Base-by-base conservation (phyloP, 1,140 invertebrate species). In the Panulirus ornatus region DNA sequence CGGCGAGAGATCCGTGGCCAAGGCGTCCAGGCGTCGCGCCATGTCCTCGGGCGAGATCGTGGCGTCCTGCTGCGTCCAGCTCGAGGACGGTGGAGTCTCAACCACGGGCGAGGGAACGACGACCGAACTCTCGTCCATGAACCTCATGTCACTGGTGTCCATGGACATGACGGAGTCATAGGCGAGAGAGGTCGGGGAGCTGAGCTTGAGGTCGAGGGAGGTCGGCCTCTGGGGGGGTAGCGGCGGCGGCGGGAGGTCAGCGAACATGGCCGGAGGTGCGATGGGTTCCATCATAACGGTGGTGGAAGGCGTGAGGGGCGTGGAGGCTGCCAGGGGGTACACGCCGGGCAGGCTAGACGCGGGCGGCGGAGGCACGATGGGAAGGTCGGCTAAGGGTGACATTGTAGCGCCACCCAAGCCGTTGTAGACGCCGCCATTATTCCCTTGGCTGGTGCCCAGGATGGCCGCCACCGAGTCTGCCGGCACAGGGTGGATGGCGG, bases 111-210 rank as follows among this genome's bases (percentile, higher is more conserved):
- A 87, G 30, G 92, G 86, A 42, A 90, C 95, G 58, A 95, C 94
- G n/a, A 97, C 95, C 8, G 97, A 98, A 93, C 97, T 98, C 93
- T 98, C 97, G 93, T 98, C 97, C 97, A 98, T 98, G 93, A 95
- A 98, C 27, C 96, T 95, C 54, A 98, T 94, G 94, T 98, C 97
- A 19, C 96, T 96, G 73, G 96, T 96, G 93, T 97, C 97, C 92
- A 97, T 58, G 0, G 85, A 75, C 1, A 84, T 58, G 30, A 90
- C 89, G 0, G 87, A 78, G 71, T 92, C 91, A 27, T 58, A 76
- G 0, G 70, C 34, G 0, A 36, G 66, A 16, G 30, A 19, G 22
- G 63, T 63, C 14, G 81, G 79, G n/a, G 79, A 38, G 30, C 27
- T 27, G 27, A 70, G 34, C 58, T 63, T 76, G n/a, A 79, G 90